Conservation (phyloP, 2,113 vertebrate species). For the Pseudorasbora parva region DNA sequence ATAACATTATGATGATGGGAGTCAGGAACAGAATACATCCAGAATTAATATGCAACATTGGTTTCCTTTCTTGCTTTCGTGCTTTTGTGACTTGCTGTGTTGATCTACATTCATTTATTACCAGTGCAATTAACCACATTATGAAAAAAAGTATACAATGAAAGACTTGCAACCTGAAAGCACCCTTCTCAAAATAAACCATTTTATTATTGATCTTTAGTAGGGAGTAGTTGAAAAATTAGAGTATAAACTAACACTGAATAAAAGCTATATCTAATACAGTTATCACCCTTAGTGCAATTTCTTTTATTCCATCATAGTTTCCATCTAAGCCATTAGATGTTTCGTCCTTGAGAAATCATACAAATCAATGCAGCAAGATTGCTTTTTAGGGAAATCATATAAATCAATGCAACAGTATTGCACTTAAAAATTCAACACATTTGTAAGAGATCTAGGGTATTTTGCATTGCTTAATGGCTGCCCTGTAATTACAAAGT, state of each 20-base stretch:
- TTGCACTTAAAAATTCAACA: constrained; percentile 39
- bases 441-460: constrained; percentile 45
- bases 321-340: constrained; percentile 31
- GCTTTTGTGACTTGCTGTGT: background rate
- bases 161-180: constrained; percentile 27
- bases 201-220: constrained; percentile 25
- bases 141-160: constrained; percentile 24
- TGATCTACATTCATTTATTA: constrained; percentile 46
- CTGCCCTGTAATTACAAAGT: constrained; percentile 30
- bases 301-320: constrained; percentile 34
- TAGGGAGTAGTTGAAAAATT: constrained; percentile 27
- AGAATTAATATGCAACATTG: constrained; percentile 39
- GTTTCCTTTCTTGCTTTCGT: constrained; percentile 5
- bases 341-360: constrained; percentile 21
- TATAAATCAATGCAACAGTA: constrained; percentile 48
- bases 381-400: constrained; percentile 35
- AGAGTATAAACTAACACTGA: constrained; percentile 42
- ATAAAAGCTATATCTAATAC: constrained; percentile 40
- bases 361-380: constrained; percentile 38
- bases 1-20: constrained; percentile 31
- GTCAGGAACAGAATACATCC: constrained; percentile 39
- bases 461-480: constrained; percentile 31
- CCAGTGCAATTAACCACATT: constrained; percentile 49
- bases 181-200: constrained; percentile 37
- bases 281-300: constrained; percentile 50